Base-by-base conservation (phyloP, 2,888 invertebrate genomes). In the Nomada flava region DNA sequence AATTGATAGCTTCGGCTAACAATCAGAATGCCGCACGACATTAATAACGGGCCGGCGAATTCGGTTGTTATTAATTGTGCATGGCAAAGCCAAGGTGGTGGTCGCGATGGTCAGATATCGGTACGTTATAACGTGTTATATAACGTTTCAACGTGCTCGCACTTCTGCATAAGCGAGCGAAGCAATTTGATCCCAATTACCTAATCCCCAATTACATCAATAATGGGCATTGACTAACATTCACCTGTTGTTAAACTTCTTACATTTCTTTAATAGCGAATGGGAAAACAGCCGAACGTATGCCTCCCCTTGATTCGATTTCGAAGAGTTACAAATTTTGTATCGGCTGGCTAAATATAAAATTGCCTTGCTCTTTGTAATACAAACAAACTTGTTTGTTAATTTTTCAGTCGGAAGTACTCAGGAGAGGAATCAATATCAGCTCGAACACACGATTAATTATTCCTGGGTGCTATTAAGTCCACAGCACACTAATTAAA, bases 21-120 rank as follows among this genome's bases (percentile, higher is more conserved):
- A 86, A 86, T 86, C 86, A 86, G 86, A 83, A 86, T 84, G 60
- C 68, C 82, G 78, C 70, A 80, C 67, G 84, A 76, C 79, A 82
- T 87, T 84, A 80, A 85, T 87, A 80, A 79, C 87, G 78, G 55
- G 29, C 67, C 62, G 63, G 77, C 79, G 78, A 74, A 74, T 84
- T 78, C 74, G 76, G 69, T 55, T 70, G 64, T 85, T 87, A 87
- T 87, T 87, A 87, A 87, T 87, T 76, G 79, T 74, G 68, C 73
- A 79, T 57, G 77, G 72, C 79, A 81, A 87, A 83, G 74, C 85
- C 83, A 87, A 87, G 87, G 87, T 78, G 82, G 73, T 75, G 53
- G 75, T 79, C 60, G 36, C 76, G 79, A 73, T 76, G 79, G 73
- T 50, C 67, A 82, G 57, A 63, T 75, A 82, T 82, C 71, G 75